Evolutionary conservation across 2,113 vertebrate species (phyloP).

Genomic region (Archocentrus centrarchus): DNA sequence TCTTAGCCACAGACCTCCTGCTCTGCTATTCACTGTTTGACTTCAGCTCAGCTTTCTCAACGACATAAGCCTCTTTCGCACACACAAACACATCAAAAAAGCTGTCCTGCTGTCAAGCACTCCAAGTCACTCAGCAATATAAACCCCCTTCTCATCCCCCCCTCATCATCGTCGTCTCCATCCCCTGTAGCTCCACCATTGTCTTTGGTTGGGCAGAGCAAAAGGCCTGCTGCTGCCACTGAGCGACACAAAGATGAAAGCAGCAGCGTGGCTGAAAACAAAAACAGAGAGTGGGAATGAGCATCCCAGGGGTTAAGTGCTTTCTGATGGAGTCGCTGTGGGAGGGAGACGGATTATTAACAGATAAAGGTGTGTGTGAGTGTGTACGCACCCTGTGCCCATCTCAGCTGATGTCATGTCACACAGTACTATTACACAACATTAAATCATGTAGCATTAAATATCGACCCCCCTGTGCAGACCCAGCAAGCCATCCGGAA

Average conservation of each 20-base stretch:
- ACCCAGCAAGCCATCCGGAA: background rate
- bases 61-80: constrained; percentile 38
- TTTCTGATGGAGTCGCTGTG: constrained; percentile 52
- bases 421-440: background rate
- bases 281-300: constrained; percentile 15
- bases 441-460: background rate
- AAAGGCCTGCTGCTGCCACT: constrained; percentile 40
- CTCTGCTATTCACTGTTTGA: constrained; percentile 37
- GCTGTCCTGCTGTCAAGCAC: constrained; percentile 46
- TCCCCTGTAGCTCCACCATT: constrained; percentile 63
- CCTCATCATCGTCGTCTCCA: constrained; percentile 38
- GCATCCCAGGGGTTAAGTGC: constrained; percentile 37
- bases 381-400: background rate
- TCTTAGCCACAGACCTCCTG: constrained; percentile 28
- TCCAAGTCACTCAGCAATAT: constrained; percentile 49
- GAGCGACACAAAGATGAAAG: constrained; percentile 40
- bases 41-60: constrained; percentile 31
- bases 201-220: constrained; percentile 39
- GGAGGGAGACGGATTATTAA: constrained; percentile 24
- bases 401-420: background rate
- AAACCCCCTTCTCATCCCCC: background rate
- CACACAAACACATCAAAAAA: constrained; percentile 40
- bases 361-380: constrained; percentile 19
- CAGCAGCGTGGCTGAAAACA: constrained; percentile 22
- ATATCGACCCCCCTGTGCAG: background rate